A percentile compares a stretch with the other conserved stretches of the same genome.
These are phyloP conservation scores for Pseudopleuronectes americanus DNA, from an alignment of 2,797 vertebrate genomes.

Conservation along the genomic window DNA sequence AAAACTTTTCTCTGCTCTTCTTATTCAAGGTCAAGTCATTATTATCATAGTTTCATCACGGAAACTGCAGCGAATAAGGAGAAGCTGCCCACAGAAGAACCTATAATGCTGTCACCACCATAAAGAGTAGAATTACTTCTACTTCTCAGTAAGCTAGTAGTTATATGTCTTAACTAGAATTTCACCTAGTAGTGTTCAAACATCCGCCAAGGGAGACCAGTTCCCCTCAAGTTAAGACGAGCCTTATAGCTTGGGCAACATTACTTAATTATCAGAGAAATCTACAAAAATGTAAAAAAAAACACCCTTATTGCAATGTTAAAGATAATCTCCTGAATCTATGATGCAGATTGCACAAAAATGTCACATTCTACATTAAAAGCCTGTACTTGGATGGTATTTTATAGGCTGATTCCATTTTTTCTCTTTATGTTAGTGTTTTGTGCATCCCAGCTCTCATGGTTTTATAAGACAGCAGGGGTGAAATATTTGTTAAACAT, in stretches of 20 bases:
- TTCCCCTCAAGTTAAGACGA: no score
- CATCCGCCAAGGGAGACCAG: no score
- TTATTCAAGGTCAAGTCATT: conserved; percentile 19
- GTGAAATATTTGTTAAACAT: background rate
- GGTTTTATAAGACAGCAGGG: background rate
- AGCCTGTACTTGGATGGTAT: background rate
- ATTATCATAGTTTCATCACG: background rate
- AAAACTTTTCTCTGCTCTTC: conserved; percentile 6
- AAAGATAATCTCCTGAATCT: no score
- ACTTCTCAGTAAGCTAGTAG: background rate
- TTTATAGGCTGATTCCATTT: background rate
- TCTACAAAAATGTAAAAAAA: no score
- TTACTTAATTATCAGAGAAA: no score
- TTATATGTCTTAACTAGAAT: background rate
- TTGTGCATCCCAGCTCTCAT: background rate
- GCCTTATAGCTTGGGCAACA: no score
- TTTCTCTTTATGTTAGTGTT: background rate
- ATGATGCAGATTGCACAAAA: no score
- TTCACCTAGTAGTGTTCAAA: no score
- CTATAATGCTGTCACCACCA: background rate
- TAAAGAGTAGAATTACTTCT: background rate
- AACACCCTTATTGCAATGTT: no score
- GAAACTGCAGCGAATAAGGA: background rate
- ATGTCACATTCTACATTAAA: background rate
- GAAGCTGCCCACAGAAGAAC: background rate